Evolutionary conservation across 2,888 invertebrate species (phyloP), one percentile per base, ranked within the genome.

Genomic region (Lordiphosa fenestrarum): DNA sequence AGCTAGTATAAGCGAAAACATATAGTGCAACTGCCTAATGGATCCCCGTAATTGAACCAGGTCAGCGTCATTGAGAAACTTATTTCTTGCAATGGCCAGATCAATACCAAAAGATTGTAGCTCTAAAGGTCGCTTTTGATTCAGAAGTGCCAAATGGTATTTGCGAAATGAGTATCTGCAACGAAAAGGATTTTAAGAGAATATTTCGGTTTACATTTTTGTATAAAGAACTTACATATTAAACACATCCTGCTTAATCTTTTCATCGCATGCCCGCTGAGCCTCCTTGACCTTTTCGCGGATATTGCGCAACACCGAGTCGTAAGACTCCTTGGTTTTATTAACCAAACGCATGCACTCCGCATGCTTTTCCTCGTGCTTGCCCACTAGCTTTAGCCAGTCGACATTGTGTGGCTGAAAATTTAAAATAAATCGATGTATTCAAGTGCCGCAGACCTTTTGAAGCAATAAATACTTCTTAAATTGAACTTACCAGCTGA

Each of bases 191-290:
- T 10, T 30, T 30, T 30, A 9, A 30, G 10, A 30, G 9, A 30
- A 30, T 30, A 30, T 10, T 30, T 30, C 0, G 9, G 10, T 2
- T 6, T 30, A 15, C 6, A 4, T 4, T 13, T 4, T 19, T 3
- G 19, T 19, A 7, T 7, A 0, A 5, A 47, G 9, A 23, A 51
- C 72, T 30, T 61, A 76, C 75, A 78, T 35, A n/a, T 65, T 42
- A 33, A 49, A 82, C 9, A 50, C 41, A 46, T 82, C 75, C 5
- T n/a, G 37, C 0, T 44, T 9, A 6, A 36, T 9, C 4, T 25
- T 41, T 4, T 19, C 46, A 0, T 61, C 42, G 4, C 44, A 40
- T 0, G 63, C 33, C 3, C 52, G 38, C 30, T 53, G 42, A 6
- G 69, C 59, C 10, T 10, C 13, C 1, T 13, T 47, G 1, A 74